phyloP scores from a whole-genome alignment of 1,140 invertebrate genomes.

The Oreohelix idahoensis region DNA sequence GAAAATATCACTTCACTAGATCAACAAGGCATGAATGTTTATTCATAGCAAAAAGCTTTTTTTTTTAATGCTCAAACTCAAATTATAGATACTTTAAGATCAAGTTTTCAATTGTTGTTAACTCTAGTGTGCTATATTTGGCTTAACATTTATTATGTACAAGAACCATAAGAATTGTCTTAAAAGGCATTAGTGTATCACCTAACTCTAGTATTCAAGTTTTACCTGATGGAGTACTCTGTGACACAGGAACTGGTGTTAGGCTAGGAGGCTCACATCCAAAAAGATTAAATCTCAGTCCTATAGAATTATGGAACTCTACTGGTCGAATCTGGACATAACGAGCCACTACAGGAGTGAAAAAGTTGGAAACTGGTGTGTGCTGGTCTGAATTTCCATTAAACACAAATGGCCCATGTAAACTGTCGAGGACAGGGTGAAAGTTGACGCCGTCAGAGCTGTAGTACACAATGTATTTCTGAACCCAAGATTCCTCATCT shows the following conservation, averaged over 20 bases:
- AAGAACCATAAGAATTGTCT: too few relatives aligned
- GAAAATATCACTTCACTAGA: conserved; percentile 12
- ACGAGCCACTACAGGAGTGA: conserved; percentile 53
- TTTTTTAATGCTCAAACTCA: too few relatives aligned
- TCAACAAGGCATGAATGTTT: too few relatives aligned
- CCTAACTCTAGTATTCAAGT: too few relatives aligned
- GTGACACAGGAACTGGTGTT: conserved; percentile 36
- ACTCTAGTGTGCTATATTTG: too few relatives aligned
- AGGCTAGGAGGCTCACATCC: conserved; percentile 61
- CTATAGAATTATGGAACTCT: conserved; percentile 58
- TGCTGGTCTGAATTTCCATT: conserved; percentile 57
- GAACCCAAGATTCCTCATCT: conserved; percentile 78
- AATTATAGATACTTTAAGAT: too few relatives aligned
- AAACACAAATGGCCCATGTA: conserved; percentile 48
- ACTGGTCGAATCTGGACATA: conserved; percentile 60
- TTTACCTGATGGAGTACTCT: conserved; percentile 25
- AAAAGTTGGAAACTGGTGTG: conserved; percentile 55
- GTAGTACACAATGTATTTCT: conserved; percentile 78
- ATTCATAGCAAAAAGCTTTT: too few relatives aligned
- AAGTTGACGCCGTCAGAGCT: conserved; percentile 59
- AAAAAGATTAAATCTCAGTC: conserved; percentile 57
- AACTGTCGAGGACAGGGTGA: conserved; percentile 45
- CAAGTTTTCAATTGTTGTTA: too few relatives aligned
- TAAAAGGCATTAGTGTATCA: too few relatives aligned
- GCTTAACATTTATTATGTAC: too few relatives aligned